Evolutionary conservation across 2,797 vertebrate genomes (phyloP), one percentile per base, ranked within the genome.

Genomic region (Hylomyscus alleni): DNA sequence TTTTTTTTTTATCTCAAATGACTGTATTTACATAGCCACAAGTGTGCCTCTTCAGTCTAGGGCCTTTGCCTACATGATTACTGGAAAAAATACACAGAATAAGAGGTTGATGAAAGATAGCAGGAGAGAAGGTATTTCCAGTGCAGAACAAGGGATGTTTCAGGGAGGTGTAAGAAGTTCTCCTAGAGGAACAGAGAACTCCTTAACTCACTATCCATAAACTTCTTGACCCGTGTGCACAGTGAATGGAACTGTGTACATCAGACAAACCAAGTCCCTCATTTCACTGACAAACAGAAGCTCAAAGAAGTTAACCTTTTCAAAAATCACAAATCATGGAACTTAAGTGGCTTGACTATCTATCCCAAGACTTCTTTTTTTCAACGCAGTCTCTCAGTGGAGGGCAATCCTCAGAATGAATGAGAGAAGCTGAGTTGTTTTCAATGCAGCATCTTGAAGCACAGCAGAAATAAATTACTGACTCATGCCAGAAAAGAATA

Each of bases 251-350:
- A 34, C 15, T 5, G 1, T 26, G 17, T 47, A 94, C 58, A 80
- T 26, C 3, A 81, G 37, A 31, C 10, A n/a, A 22, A 44, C 44
- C 47, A 73, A 62, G 65, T 9, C 14, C 34, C 44, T 87, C n/a
- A 75, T 26, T 73, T 40, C 14, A 78, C 10, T 88, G 54, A 81
- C 22, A 37, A 89, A 91, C 3, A 20, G 31, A 94, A 44, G 19
- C 50, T 50, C 10, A 54, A 52, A 83, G 17, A 90, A 3, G 17
- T 82, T 89, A 84, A 91, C 40, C 75, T 54, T 22, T 52, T 54
- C 24, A 73, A 91, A 94, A 94, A 90, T 73, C 93, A 90, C 65
- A 93, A n/a, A 62, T 62, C 90, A 90, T 22, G 15, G 3, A 60
- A n/a, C 62, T 75, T 31, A 72, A 26, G 37, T 1, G 44, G 29